These are phyloP conservation scores for Chrysemys picta DNA, from an alignment of 2,113 vertebrate species.

Conservation along the genomic window DNA sequence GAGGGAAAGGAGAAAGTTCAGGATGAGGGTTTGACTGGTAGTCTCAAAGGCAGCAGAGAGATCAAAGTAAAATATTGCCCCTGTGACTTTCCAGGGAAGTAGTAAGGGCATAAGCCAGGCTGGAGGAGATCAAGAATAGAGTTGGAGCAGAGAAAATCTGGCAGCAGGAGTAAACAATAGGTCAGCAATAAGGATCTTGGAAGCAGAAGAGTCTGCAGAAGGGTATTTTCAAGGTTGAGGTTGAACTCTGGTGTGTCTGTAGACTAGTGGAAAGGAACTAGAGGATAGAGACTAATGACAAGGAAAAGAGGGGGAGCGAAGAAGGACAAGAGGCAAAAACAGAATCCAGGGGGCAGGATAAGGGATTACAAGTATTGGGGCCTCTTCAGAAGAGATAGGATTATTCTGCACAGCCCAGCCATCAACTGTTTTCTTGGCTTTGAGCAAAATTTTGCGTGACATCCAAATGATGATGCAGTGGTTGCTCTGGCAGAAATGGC, in stretches of 20 bases:
- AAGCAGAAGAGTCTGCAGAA: not conserved
- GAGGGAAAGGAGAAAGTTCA: not conserved
- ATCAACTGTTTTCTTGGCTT: not conserved
- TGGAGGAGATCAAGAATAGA: not conserved
- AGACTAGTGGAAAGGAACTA: not conserved
- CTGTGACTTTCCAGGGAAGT: not conserved
- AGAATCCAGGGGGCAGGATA: not conserved
- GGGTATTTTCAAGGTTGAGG: not conserved
- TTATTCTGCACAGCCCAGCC: not conserved
- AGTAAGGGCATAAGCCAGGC: not conserved
- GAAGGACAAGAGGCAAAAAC: not conserved
- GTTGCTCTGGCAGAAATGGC: slow-evolving; percentile 36
- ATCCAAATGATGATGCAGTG: not conserved
- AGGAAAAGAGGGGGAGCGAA: not conserved
- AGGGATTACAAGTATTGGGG: not conserved
- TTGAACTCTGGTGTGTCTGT: not conserved
- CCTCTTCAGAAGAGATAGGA: not conserved
- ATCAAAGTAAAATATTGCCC: not conserved
- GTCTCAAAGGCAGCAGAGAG: not conserved
- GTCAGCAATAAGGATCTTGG: not conserved
- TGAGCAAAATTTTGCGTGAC: slow-evolving; percentile 4
- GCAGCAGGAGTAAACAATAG: not conserved
- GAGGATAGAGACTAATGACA: not conserved
- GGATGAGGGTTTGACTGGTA: not conserved
- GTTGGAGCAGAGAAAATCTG: not conserved